A percentile compares a stretch with the other conserved stretches of the same genome.
Conservation (phyloP, 92 coral and sea anemone species). For the Porites divaricata region DNA sequence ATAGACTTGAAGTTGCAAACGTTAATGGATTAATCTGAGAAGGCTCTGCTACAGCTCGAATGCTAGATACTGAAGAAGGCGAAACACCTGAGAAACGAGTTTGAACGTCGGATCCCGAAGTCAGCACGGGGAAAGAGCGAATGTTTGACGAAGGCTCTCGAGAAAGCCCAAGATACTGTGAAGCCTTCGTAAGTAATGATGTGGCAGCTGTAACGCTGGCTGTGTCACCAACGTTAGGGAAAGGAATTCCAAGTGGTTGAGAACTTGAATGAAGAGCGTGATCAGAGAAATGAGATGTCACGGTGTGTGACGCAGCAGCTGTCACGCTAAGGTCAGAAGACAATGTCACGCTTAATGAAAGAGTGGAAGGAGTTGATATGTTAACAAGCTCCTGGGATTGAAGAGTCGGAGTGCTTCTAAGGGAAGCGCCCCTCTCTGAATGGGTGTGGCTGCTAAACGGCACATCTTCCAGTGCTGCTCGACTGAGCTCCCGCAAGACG, state of each 20-base stretch:
- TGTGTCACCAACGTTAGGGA: neutral
- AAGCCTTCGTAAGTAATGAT: constrained; percentile 25
- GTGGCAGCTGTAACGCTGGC: constrained; percentile 7
- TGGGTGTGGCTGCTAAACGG: constrained; percentile 18
- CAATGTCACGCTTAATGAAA: constrained; percentile 33
- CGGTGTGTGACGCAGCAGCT: constrained; percentile 16
- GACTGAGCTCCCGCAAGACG: constrained; percentile 16
- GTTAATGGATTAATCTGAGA: neutral
- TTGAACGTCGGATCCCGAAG: neutral
- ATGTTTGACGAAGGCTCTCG: constrained; percentile 7
- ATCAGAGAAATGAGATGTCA: neutral
- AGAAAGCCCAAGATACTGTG: constrained; percentile 1
- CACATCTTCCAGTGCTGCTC: constrained; percentile 20
- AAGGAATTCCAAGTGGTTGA: neutral
- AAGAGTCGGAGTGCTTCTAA: constrained; percentile 24
- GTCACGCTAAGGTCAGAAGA: constrained; percentile 38
- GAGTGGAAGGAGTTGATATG: constrained; percentile 31
- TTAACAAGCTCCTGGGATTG: constrained; percentile 26
- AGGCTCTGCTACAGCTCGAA: neutral
- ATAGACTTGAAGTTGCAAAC: neutral
- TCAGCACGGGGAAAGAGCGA: neutral
- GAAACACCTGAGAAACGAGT: constrained; percentile 2
- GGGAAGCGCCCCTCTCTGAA: constrained; percentile 1
- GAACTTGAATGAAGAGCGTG: neutral
- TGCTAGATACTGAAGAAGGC: neutral